These are phyloP conservation scores for Anhinga anhinga DNA, from an alignment of 2,113 vertebrate genomes.

Conservation along the genomic window DNA sequence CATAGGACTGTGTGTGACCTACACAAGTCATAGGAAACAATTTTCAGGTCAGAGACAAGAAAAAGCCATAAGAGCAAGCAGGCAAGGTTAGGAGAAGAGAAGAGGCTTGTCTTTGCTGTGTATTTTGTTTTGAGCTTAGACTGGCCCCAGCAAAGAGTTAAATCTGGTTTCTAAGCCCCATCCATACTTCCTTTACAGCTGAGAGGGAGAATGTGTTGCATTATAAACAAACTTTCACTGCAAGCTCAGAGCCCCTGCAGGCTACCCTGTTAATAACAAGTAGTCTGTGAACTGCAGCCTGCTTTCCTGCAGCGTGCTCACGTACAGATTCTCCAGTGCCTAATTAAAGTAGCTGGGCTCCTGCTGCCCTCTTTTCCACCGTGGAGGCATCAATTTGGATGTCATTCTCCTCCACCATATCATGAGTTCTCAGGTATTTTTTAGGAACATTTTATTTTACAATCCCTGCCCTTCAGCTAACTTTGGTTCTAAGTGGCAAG, in stretches of 20 bases:
- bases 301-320: background rate
- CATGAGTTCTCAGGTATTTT: background rate
- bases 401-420: background rate
- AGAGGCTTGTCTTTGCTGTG: background rate
- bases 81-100: background rate
- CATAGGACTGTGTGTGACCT: background rate
- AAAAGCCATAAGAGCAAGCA: background rate
- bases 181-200: background rate
- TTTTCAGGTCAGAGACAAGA: background rate
- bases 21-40: background rate
- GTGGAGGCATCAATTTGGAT: conserved; percentile 27
- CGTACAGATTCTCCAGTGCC: conserved; percentile 7
- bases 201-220: background rate
- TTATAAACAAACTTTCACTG: conserved; percentile 18
- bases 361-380: conserved; percentile 10
- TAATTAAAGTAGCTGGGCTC: conserved; percentile 43
- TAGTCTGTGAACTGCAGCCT: background rate
- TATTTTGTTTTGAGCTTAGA: background rate
- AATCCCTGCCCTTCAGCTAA: conserved; percentile 12
- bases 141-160: background rate
- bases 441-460: background rate
- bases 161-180: background rate
- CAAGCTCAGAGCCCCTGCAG: conserved; percentile 14
- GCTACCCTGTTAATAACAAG: conserved; percentile 32
- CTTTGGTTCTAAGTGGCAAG: background rate